Percentiles rank a stretch among this genome's conserved stretches.
Conservation (phyloP, 37 sponge, comb jelly and placozoan genomes). For the Petrosia ficiformis region DNA sequence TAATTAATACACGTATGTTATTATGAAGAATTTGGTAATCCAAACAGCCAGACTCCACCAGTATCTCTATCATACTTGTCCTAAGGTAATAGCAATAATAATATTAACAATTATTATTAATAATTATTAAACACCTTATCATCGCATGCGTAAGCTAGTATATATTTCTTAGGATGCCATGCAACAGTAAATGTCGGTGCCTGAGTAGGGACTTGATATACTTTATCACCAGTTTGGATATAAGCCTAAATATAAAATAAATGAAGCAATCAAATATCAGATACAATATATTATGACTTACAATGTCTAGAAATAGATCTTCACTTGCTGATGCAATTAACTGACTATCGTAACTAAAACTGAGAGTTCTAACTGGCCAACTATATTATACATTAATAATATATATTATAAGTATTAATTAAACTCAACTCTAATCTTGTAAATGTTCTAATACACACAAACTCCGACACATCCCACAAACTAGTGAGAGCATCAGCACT, state of each 20-base stretch:
- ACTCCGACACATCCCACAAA: constrained; percentile 89
- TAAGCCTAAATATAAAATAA: constrained; percentile 46
- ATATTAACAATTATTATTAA: background rate
- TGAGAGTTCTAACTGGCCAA: constrained; percentile 96
- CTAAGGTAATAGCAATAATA: constrained; percentile 9
- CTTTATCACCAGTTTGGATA: constrained; percentile 84
- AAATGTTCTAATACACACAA: constrained; percentile 90
- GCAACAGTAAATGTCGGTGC: constrained; percentile 95
- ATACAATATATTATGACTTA: constrained; percentile 21
- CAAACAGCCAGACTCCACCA: constrained; percentile 83
- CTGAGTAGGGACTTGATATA: constrained; percentile 74
- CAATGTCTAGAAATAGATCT: constrained; percentile 94
- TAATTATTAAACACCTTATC: constrained; percentile 81
- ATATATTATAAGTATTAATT: background rate
- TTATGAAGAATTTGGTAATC: constrained; percentile 49
- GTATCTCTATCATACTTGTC: constrained; percentile 86
- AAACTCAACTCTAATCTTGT: constrained; percentile 87
- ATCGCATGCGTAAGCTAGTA: constrained; percentile 94
- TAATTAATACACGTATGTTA: too few relatives aligned
- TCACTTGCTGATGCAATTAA: constrained; percentile 91
- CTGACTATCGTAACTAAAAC: constrained; percentile 92
- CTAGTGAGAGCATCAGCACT: constrained; percentile 96
- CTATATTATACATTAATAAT: constrained; percentile 16
- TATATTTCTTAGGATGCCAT: constrained; percentile 92
- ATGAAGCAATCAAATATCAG: background rate